These are phyloP conservation scores for Oreortyx pictus DNA, from an alignment of 2,797 vertebrate genomes.

Conservation along the genomic window DNA sequence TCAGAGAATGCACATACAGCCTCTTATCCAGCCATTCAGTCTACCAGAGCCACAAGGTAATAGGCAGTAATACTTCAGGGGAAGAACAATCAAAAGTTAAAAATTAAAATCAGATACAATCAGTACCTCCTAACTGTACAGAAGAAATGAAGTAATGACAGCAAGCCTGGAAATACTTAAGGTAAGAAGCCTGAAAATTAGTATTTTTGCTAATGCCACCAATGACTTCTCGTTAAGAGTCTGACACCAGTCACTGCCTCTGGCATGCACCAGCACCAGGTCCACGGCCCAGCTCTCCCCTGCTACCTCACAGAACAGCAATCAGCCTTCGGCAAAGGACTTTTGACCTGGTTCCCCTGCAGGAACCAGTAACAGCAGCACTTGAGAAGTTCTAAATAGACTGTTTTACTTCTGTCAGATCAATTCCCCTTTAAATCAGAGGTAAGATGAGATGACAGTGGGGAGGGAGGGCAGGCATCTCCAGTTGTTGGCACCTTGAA, in stretches of 20 bases:
- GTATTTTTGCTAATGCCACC: not conserved
- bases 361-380: not conserved
- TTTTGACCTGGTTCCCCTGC: not conserved
- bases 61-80: not conserved
- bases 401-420: not conserved
- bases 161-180: not conserved
- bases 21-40: not conserved
- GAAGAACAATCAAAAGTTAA: not conserved
- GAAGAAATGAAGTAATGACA: not conserved
- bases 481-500: not conserved
- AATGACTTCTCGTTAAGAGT: not conserved
- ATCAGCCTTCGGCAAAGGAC: not conserved
- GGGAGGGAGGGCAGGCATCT: not conserved
- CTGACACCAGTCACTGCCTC: not conserved
- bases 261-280: not conserved
- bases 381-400: not conserved
- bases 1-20: not conserved
- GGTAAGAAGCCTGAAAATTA: not conserved
- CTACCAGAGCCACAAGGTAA: not conserved
- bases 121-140: not conserved
- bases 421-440: conserved; percentile 19
- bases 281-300: not conserved
- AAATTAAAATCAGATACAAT: not conserved
- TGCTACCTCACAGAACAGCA: not conserved
- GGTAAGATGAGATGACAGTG: not conserved